These are phyloP conservation scores for Lampris incognitus DNA, from an alignment of 2,113 vertebrate species.

Conservation along the genomic window DNA sequence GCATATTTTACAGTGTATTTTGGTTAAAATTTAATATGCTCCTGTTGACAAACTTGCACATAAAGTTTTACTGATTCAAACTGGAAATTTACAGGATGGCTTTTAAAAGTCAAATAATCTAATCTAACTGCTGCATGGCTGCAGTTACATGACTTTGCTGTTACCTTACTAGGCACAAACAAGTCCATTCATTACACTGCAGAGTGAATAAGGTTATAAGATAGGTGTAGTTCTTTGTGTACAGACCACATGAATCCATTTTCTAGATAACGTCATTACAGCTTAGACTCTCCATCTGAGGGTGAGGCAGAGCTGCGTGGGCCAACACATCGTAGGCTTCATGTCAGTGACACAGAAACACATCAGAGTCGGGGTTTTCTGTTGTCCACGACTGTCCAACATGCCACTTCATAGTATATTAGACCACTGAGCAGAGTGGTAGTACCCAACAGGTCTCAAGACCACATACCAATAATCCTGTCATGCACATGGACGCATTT, in stretches of 20 bases:
- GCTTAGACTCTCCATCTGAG: background rate
- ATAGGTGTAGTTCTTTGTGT: background rate
- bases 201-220: background rate
- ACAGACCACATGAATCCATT: background rate
- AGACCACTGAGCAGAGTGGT: background rate
- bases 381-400: no score
- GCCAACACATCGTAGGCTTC: background rate
- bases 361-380: background rate
- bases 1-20: slow-evolving; percentile 74
- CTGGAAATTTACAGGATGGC: background rate
- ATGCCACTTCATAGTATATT: no score
- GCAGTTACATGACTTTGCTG: slow-evolving; percentile 30
- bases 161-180: background rate
- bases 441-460: no score
- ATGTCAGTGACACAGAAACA: background rate
- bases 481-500: no score
- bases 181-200: no score
- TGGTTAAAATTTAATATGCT: slow-evolving; percentile 69
- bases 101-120: background rate
- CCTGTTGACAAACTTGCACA: slow-evolving; percentile 29
- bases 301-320: background rate
- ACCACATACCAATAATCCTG: no score
- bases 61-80: slow-evolving; percentile 25
- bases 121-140: background rate
- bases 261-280: background rate